A percentile compares a stretch with the other conserved stretches of the same genome.
phyloP scores from a whole-genome alignment of 2,888 invertebrate genomes.

The Trachelus troglodyta region DNA sequence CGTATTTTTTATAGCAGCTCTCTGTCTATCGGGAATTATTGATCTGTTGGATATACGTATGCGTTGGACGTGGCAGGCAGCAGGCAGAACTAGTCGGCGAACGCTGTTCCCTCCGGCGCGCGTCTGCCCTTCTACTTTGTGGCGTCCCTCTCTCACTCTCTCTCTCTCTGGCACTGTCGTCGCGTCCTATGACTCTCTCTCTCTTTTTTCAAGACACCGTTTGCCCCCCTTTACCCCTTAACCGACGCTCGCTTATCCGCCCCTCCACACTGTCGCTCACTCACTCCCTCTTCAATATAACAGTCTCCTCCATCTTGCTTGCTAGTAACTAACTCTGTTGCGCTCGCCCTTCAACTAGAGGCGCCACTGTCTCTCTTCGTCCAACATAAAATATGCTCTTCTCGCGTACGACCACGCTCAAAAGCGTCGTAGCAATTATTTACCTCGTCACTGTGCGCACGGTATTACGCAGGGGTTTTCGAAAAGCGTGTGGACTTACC shows the following conservation, averaged over 20 bases:
- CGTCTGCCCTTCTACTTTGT: conserved; percentile 51
- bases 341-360: neutral
- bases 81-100: conserved; percentile 39
- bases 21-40: conserved; percentile 53
- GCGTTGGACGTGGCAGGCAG: conserved; percentile 32
- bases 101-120: conserved; percentile 60
- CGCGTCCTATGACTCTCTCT: neutral
- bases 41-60: conserved; percentile 47
- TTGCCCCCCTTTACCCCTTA: conserved; percentile 8
- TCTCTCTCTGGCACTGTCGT: conserved; percentile 7
- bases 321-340: neutral
- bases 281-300: neutral
- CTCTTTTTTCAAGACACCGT: conserved; percentile 14
- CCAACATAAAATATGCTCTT: neutral
- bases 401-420: conserved; percentile 8
- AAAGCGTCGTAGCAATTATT: neutral
- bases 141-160: neutral
- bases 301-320: neutral
- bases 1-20: neutral
- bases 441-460: neutral
- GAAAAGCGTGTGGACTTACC: neutral
- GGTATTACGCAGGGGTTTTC: conserved; percentile 1
- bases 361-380: neutral
- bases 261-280: neutral
- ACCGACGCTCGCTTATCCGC: neutral